Percentiles rank a stretch among this genome's conserved stretches.
These are phyloP conservation scores for Drosophila macrospina DNA, from an alignment of 2,888 invertebrate species.

Conservation along the genomic window DNA sequence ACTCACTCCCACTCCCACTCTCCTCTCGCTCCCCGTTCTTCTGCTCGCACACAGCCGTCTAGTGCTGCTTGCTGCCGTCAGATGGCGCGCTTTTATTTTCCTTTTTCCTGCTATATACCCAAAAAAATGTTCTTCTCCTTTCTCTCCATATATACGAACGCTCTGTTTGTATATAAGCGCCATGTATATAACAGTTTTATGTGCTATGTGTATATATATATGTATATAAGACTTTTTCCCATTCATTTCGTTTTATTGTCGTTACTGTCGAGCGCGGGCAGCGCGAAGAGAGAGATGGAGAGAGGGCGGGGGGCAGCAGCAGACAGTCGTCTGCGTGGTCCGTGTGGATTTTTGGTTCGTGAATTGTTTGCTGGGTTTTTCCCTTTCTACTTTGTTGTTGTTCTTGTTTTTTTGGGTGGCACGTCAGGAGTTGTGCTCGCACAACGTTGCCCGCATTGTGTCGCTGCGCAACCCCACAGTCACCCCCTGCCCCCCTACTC, in stretches of 20 bases:
- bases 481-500: too few species aligned
- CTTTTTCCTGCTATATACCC: constrained; percentile 37
- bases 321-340: constrained; percentile 61
- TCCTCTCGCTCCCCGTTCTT: too few species aligned
- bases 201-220: constrained; percentile 12
- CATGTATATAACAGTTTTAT: constrained; percentile 4
- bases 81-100: constrained; percentile 64
- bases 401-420: constrained; percentile 36
- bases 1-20: neutral
- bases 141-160: constrained; percentile 14
- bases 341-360: constrained; percentile 64
- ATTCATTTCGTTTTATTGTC: constrained; percentile 73
- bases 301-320: constrained; percentile 19
- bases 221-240: constrained; percentile 60
- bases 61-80: constrained; percentile 56
- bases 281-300: neutral
- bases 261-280: constrained; percentile 67
- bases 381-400: constrained; percentile 15
- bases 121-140: constrained; percentile 43
- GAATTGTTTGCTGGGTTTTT: constrained; percentile 57
- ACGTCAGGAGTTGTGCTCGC: constrained; percentile 51
- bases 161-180: constrained; percentile 14
- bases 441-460: constrained; percentile 78
- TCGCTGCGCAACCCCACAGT: neutral
- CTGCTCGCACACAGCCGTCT: constrained; percentile 13